Percentiles rank a stretch among this genome's conserved stretches.
Conservation (phyloP, 92 coral and sea anemone species). For the Epizoanthus scotinus region DNA sequence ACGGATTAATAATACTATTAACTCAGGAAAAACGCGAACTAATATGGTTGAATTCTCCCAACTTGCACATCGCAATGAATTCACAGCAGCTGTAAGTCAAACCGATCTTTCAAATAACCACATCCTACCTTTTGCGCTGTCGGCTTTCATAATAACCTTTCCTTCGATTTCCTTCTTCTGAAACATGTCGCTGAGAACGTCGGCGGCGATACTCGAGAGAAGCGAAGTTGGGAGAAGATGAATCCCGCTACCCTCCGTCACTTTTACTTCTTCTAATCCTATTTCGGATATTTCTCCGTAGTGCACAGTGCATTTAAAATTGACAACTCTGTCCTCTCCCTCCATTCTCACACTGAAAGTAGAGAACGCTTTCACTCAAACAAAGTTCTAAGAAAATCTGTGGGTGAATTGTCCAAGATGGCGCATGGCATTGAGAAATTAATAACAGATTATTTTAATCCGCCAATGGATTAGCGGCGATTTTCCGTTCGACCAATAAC, state of each 20-base stretch:
- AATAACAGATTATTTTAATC: conserved; percentile 80
- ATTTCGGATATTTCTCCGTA: conserved; percentile 67
- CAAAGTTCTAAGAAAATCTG: not conserved
- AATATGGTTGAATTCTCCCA: not conserved
- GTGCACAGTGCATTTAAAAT: conserved; percentile 73
- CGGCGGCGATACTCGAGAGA: conserved; percentile 82
- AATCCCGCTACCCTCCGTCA: conserved; percentile 68
- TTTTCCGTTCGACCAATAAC: conserved; percentile 64
- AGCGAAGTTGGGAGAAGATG: conserved; percentile 61
- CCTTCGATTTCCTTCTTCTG: conserved; percentile 91
- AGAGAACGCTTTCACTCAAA: too few species aligned
- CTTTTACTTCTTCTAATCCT: conserved; percentile 62
- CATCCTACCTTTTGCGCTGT: conserved; percentile 89
- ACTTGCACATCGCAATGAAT: not conserved
- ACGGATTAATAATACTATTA: not conserved
- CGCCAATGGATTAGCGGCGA: conserved; percentile 74
- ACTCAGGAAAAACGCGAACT: not conserved
- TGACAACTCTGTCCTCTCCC: conserved; percentile 15
- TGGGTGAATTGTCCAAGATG: not conserved
- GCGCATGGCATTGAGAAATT: conserved; percentile 49
- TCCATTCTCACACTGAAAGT: not conserved
- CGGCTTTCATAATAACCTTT: conserved; percentile 90
- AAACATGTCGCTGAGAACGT: conserved; percentile 85
- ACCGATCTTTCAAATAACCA: not conserved
- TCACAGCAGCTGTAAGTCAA: not conserved